phyloP scores from a whole-genome alignment of 2,797 vertebrate genomes.

The Tolypeutes matacus region DNA sequence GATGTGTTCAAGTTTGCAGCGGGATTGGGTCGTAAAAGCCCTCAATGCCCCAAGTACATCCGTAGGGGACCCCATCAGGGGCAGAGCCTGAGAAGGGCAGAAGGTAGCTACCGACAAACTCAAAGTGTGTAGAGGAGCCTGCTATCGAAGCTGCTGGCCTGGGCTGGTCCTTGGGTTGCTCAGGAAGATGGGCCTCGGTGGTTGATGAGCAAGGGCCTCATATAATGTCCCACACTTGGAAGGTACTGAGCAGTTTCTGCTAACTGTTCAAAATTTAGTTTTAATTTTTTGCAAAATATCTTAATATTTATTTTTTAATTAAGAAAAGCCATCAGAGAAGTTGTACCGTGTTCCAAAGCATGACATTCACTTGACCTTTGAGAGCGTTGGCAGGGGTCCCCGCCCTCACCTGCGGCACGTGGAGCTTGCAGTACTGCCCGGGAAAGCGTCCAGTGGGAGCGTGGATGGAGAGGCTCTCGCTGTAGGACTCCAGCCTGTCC shows the following conservation, averaged over 20 bases:
- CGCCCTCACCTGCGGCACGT: constrained; percentile 88
- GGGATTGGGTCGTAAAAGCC: not conserved
- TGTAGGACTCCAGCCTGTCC: constrained; percentile 90
- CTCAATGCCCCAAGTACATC: not conserved
- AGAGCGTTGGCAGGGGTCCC: rapidly evolving
- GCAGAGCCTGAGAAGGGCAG: not conserved
- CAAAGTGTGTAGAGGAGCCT: not conserved
- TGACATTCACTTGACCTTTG: rapidly evolving
- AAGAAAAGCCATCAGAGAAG: not conserved
- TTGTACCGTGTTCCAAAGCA: not conserved
- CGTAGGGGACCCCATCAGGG: too few relatives aligned
- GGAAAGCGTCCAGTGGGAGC: constrained; percentile 86
- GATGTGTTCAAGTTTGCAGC: not conserved
- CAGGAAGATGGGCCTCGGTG: not conserved
- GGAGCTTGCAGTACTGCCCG: constrained; percentile 93
- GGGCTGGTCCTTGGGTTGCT: not conserved
- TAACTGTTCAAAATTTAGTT: not conserved
- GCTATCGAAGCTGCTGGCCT: not conserved
- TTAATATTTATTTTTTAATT: not conserved
- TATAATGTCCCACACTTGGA: not conserved
- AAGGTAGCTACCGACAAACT: not conserved
- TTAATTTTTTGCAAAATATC: constrained; percentile 7
- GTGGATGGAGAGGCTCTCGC: constrained; percentile 88
- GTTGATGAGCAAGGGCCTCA: not conserved
- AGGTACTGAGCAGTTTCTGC: not conserved